Conservation (phyloP, 2,888 invertebrate genomes). For the Eudasyphora cyanicolor region DNA sequence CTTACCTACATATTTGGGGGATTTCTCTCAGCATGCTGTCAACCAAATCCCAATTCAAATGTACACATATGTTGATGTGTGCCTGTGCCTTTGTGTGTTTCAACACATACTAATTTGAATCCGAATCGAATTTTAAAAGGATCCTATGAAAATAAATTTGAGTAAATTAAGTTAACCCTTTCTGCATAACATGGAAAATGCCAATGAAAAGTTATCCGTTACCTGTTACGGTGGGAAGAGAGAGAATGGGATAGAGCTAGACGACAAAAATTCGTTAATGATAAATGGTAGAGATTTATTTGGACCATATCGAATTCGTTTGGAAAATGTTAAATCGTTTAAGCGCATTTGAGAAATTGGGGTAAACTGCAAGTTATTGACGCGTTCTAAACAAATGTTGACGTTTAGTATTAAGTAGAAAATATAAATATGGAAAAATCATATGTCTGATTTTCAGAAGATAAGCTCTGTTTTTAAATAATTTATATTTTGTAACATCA, state of each 20-base stretch:
- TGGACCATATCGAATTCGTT: neutral
- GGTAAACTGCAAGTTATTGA: neutral
- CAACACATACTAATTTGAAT: constrained; percentile 35
- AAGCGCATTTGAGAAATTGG: neutral
- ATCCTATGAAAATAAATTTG: constrained; percentile 1
- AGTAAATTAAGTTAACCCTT: constrained; percentile 25
- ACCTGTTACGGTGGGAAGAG: neutral
- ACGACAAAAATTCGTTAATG: neutral
- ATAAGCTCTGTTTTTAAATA: too few relatives aligned
- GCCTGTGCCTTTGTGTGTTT: neutral
- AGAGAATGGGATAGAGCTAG: neutral
- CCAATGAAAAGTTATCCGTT: constrained; percentile 1
- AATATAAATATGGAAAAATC: too few relatives aligned
- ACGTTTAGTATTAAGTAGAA: too few relatives aligned
- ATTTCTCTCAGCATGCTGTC: constrained; percentile 3
- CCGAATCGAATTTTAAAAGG: constrained; percentile 7
- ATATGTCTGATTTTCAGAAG: too few relatives aligned
- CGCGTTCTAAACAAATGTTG: too few relatives aligned
- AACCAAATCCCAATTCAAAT: constrained; percentile 1
- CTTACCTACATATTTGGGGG: neutral
- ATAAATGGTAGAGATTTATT: neutral
- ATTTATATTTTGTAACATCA: too few relatives aligned
- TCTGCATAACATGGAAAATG: neutral
- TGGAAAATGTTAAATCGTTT: neutral
- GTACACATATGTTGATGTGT: neutral